Conservation (phyloP, 1,140 invertebrate genomes). For the Panulirus ornatus region DNA sequence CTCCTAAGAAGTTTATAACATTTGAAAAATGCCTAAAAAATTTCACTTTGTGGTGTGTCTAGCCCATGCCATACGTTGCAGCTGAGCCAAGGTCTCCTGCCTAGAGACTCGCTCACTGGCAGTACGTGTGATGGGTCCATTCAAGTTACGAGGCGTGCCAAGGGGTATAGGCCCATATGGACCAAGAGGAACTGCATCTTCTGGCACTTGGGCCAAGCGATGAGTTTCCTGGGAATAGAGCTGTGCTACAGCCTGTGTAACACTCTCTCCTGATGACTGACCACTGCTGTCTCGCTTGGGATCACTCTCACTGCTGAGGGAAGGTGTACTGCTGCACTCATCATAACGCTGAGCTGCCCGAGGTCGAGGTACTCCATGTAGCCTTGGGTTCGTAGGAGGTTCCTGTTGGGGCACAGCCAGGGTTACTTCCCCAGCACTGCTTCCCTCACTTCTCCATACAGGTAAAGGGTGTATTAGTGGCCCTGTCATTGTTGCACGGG, state of each 20-base stretch:
- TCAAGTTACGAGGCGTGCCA: constrained; percentile 77
- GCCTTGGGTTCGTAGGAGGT: constrained; percentile 41
- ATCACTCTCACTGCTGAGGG: constrained; percentile 65
- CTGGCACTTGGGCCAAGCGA: constrained; percentile 73
- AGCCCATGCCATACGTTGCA: constrained; percentile 88
- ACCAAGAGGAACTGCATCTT: constrained; percentile 69
- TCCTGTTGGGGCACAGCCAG: constrained; percentile 71
- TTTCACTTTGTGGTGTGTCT: constrained; percentile 90
- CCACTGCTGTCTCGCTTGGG: constrained; percentile 73
- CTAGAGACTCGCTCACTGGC: constrained; percentile 90
- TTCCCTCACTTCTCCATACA: constrained; percentile 40
- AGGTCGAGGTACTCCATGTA: constrained; percentile 75
- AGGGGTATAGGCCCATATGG: constrained; percentile 70
- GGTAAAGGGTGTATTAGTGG: constrained; percentile 59
- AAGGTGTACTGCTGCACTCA: constrained; percentile 75
- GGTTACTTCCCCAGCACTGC: constrained; percentile 57
- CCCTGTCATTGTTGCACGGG: constrained; percentile 21
- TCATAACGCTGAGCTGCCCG: constrained; percentile 40
- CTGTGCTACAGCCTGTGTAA: constrained; percentile 78
- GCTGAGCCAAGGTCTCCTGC: constrained; percentile 89
- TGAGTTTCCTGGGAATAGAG: constrained; percentile 79
- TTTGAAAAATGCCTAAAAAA: not conserved
- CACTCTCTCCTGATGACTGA: constrained; percentile 72
- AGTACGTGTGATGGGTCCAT: constrained; percentile 85
- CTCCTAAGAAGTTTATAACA: constrained; percentile 34